Base-by-base conservation (phyloP, 2,888 invertebrate genomes). In the Amphiduros pacificus region DNA sequence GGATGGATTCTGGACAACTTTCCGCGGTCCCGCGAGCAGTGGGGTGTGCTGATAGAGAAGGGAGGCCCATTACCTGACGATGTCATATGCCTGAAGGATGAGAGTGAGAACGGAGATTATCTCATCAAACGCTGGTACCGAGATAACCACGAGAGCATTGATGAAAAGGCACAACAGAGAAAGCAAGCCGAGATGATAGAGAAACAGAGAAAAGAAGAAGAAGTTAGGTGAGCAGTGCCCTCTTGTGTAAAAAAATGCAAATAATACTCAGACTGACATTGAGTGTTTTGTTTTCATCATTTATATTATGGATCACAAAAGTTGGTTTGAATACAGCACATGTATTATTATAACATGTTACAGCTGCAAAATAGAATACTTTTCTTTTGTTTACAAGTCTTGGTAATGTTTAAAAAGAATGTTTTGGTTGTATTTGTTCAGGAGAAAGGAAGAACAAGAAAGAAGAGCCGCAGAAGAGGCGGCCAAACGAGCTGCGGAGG, bases 1-100 rank as follows among this genome's bases (percentile, higher is more conserved):
- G 79, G 80, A 22, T 82, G 81, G 81, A 77, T 82, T 32, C 61
- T 82, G 28, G 82, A 82, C 64, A 80, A 81, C 68, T 82, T 79
- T 70, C 82, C 82, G 4, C 65, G 63, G 48, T 77, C 76, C 2
- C 70, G 77, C 6, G 82, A 82, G 36, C 79, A 80, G 63, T 82
- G 81, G 80, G 76, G 71, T 44, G 72, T 73, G 41, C 70, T 78
- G 66, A 69, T 77, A 14, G 82, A 82, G 68, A 76, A 74, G 57
- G 74, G 74, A 40, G 44, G 50, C 17, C 63, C 80, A 6, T 59
- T 79, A 29, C 81, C 81, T 1, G 82, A 82, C 68, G 78, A 79
- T 55, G 70, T 82, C n/a, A 65, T 82, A 4, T 63, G 73, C n/a
- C 69, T 82, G 44, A 72, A 73, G 32, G 81, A 82, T 52, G 66